Conservation (phyloP, 2,888 invertebrate genomes). For the Leptinotarsa juncta region DNA sequence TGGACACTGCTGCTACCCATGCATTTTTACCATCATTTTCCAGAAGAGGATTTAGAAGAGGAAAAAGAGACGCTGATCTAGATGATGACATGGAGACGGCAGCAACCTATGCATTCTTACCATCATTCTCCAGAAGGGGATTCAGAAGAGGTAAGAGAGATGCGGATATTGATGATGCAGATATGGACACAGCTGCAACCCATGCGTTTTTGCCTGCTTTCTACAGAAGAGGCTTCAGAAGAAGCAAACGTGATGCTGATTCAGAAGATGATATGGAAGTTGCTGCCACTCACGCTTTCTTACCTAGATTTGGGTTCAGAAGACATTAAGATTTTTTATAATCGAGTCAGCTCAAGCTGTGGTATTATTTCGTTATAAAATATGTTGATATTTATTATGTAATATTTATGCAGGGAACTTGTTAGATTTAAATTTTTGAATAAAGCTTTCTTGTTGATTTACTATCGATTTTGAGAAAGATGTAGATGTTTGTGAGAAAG, state of each 20-base stretch:
- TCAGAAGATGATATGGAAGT: not conserved
- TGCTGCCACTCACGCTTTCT: not conserved
- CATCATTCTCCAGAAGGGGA: slow-evolving; percentile 36
- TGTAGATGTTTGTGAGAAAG: not conserved
- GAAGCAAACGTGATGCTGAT: not conserved
- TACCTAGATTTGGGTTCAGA: not conserved
- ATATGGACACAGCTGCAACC: slow-evolving; percentile 20
- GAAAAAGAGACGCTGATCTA: slow-evolving; percentile 26
- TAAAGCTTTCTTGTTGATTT: slow-evolving; percentile 1
- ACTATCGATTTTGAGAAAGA: not conserved
- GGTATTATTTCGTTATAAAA: slow-evolving; percentile 1
- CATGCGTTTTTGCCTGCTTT: slow-evolving; percentile 14
- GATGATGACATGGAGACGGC: slow-evolving; percentile 29
- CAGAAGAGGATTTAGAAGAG: slow-evolving; percentile 28
- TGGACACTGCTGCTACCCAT: not conserved
- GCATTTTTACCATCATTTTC: slow-evolving; percentile 21
- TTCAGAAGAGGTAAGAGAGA: slow-evolving; percentile 35
- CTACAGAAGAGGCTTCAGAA: not conserved
- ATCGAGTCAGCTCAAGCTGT: not conserved
- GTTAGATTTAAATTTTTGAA: not conserved
- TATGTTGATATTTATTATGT: slow-evolving; percentile 9
- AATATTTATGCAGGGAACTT: not conserved
- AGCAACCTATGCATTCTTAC: slow-evolving; percentile 35
- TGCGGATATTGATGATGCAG: slow-evolving; percentile 31
- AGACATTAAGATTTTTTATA: not conserved